A percentile compares a stretch with the other conserved stretches of the same genome.
Conservation (phyloP, 2,797 vertebrate species). For the Sebastes cheni region DNA sequence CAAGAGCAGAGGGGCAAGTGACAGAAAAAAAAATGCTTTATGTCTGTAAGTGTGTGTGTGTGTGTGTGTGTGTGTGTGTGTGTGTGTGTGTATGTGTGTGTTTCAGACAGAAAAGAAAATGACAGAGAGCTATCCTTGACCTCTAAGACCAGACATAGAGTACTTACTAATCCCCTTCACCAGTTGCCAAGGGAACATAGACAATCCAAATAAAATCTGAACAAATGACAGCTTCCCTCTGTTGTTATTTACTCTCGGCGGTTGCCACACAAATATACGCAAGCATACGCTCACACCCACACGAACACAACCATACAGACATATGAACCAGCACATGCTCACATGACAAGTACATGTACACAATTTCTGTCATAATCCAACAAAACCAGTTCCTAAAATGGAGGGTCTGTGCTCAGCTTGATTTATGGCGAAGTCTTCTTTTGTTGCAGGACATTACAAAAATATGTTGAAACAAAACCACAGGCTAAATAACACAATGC, state of each 20-base stretch:
- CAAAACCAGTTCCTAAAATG: not conserved
- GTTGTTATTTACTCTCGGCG: slow-evolving; percentile 27
- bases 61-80: not conserved
- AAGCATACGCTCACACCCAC: not conserved
- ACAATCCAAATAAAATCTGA: slow-evolving; percentile 47
- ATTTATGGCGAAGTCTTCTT: not conserved
- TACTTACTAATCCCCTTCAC: slow-evolving; percentile 52
- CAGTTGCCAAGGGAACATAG: slow-evolving; percentile 58
- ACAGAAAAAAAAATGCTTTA: slow-evolving; percentile 10
- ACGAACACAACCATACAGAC: not conserved
- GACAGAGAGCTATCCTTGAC: slow-evolving; percentile 59
- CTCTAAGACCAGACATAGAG: slow-evolving; percentile 56
- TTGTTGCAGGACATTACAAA: not conserved
- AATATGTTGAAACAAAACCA: not conserved
- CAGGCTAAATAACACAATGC: not conserved
- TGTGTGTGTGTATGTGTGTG: not conserved
- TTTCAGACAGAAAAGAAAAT: slow-evolving; percentile 31
- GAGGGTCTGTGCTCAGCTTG: not conserved
- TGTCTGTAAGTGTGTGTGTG: not conserved
- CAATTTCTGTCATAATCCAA: not conserved
- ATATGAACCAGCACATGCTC: not conserved
- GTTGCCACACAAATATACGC: not conserved
- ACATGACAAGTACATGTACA: not conserved
- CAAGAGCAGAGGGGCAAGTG: slow-evolving; percentile 42
- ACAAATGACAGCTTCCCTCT: slow-evolving; percentile 35